Base-by-base conservation (phyloP, 2,888 invertebrate species). In the Synanthedon andrenaeformis region DNA sequence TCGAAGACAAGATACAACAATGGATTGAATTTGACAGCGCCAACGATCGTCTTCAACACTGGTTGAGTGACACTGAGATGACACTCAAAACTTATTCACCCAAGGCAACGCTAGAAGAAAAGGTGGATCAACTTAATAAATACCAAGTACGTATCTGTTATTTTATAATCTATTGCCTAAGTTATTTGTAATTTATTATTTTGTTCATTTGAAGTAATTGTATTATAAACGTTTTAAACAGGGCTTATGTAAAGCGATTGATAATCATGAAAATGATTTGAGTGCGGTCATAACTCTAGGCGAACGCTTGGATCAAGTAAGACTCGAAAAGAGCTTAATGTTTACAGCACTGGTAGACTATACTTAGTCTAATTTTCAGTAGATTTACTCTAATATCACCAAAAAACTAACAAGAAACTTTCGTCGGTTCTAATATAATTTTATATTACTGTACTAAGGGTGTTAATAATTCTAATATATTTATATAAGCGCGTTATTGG, bases 21-120 rank as follows among this genome's bases (percentile, higher is more conserved):
- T 97, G 97, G 97, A 92, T 91, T 58, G 95, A 96, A 64, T 98
- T 96, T 73, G 97, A 98, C 71, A 90, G 91, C 59, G 93, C 94
- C 1, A 90, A 95, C 64, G 96, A 96, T 62, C 90, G 93, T 49
- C 87, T 98, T 51, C 90, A 95, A 54, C 90, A 90, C 51, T 97
- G 97, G 96, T 79, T 98, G 55, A 91, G 91, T 51, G 96, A 96
- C 58, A 94, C 96, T 1, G 98, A 98, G 80, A 91, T 92, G 64
- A 90, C 92, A 13, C 87, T 98, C 54, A 96, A 96, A 75, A 96
- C 95, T 59, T 96, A 95, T 69, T 90, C 92, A 41, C 90, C 94
- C 5, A 94, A 94, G 70, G 92, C 95, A 50, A 94, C 95, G 0
- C 83, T 96, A 35, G 95, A 96, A 62, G 97, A 97, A 69, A 98